Conservation (phyloP, 2,113 vertebrate genomes). For the Gymnorhina tibicen region DNA sequence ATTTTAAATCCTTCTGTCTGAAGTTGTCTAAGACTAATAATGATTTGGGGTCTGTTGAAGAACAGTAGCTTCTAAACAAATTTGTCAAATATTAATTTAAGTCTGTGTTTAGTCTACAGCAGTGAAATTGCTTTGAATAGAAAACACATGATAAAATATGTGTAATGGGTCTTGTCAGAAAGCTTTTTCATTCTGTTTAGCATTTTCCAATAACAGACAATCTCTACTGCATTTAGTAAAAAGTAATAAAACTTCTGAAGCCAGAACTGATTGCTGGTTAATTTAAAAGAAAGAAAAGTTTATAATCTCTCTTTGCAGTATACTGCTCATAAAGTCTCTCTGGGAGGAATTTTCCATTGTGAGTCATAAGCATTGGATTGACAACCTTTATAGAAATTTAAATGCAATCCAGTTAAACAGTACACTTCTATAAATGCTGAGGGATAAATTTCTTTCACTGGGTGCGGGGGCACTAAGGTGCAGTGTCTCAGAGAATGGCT, state of each 20-base stretch:
- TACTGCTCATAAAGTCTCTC: background rate
- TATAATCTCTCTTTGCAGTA: background rate
- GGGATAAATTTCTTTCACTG: background rate
- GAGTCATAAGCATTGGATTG: slow-evolving; percentile 9
- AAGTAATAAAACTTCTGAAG: background rate
- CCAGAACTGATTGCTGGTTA: background rate
- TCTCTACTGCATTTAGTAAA: background rate
- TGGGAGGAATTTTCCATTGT: slow-evolving; percentile 13
- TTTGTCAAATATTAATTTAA: background rate
- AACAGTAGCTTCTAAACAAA: background rate
- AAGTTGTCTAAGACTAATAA: background rate
- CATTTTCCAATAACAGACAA: background rate
- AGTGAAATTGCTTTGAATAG: background rate
- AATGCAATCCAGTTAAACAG: slow-evolving; percentile 4
- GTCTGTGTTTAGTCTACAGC: slow-evolving; percentile 16
- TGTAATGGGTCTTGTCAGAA: background rate
- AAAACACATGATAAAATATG: background rate
- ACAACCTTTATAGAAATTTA: slow-evolving; percentile 31
- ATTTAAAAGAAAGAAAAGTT: background rate
- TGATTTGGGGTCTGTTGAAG: background rate
- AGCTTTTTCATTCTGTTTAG: background rate
- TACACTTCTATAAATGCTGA: background rate
- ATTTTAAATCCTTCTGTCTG: background rate
- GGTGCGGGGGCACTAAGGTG: background rate
- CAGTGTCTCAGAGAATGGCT: background rate